phyloP scores from a whole-genome alignment of 2,888 invertebrate species.

The Bellardia pandia region DNA sequence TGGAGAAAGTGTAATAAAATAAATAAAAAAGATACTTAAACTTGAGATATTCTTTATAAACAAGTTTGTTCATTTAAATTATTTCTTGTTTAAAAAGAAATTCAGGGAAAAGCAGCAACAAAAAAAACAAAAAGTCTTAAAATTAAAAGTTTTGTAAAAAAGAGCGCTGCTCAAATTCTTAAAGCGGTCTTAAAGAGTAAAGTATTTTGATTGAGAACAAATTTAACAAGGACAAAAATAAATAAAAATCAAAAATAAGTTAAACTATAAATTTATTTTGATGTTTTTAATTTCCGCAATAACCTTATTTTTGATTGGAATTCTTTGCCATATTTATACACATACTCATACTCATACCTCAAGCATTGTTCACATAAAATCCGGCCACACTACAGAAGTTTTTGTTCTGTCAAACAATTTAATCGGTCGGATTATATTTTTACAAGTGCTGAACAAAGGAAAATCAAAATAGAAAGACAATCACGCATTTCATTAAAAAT shows the following conservation, averaged over 20 bases:
- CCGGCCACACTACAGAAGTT: too few species aligned
- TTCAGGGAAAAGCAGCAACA: not conserved
- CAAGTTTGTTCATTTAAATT: conserved; percentile 19
- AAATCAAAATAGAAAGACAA: too few species aligned
- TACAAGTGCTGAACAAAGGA: too few species aligned
- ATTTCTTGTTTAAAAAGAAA: conserved; percentile 15
- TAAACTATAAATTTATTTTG: conserved; percentile 11
- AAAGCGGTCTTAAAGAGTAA: not conserved
- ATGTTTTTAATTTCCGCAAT: conserved; percentile 25
- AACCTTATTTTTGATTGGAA: not conserved
- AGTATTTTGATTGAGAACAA: not conserved
- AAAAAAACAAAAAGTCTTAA: conserved; percentile 8
- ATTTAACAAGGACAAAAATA: not conserved
- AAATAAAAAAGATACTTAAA: conserved; percentile 15
- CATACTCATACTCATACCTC: not conserved
- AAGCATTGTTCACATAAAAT: too few species aligned
- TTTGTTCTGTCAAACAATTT: too few species aligned
- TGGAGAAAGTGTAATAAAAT: conserved; percentile 1
- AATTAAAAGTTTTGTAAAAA: not conserved
- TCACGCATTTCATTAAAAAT: too few species aligned
- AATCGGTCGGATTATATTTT: too few species aligned
- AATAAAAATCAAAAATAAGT: conserved; percentile 15
- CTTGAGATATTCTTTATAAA: conserved; percentile 30
- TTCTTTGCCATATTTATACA: not conserved
- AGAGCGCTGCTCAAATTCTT: not conserved